Conservation (phyloP, 1,140 invertebrate species). For the Propsilocerus akamusi region DNA sequence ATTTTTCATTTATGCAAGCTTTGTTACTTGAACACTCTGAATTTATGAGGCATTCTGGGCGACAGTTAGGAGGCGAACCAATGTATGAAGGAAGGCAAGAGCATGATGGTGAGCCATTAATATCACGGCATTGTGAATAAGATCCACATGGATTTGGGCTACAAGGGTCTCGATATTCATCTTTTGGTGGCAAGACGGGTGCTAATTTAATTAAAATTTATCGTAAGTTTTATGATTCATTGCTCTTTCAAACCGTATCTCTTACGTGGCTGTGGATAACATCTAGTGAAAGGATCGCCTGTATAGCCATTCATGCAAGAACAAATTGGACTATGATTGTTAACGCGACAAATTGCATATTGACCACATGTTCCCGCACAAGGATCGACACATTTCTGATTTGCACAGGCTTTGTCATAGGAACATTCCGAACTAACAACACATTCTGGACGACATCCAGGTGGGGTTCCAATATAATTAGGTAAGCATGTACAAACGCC, state of each 20-base stretch:
- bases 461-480: constrained; percentile 39
- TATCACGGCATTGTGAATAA: constrained; percentile 42
- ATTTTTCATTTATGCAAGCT: constrained; percentile 50
- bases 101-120: constrained; percentile 41
- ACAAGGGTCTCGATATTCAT: constrained; percentile 46
- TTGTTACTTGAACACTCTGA: constrained; percentile 43
- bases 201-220: too few species aligned
- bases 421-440: constrained; percentile 44
- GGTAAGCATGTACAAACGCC: constrained; percentile 44
- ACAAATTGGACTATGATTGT: constrained; percentile 53
- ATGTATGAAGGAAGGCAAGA: constrained; percentile 42
- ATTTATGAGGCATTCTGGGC: constrained; percentile 53
- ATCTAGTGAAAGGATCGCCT: constrained; percentile 48
- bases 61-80: constrained; percentile 50
- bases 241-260: not conserved
- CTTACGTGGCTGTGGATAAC: constrained; percentile 36
- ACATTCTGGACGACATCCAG: constrained; percentile 45
- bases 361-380: constrained; percentile 47
- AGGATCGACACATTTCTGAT: constrained; percentile 46
- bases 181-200: constrained; percentile 22
- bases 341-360: constrained; percentile 45
- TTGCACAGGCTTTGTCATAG: constrained; percentile 42
- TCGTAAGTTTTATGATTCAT: not conserved
- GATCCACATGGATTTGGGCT: constrained; percentile 53
- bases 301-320: constrained; percentile 38